Percentiles rank a stretch among this genome's conserved stretches.
Conservation (phyloP, 2,797 vertebrate genomes). For the Clarias pachynema region DNA sequence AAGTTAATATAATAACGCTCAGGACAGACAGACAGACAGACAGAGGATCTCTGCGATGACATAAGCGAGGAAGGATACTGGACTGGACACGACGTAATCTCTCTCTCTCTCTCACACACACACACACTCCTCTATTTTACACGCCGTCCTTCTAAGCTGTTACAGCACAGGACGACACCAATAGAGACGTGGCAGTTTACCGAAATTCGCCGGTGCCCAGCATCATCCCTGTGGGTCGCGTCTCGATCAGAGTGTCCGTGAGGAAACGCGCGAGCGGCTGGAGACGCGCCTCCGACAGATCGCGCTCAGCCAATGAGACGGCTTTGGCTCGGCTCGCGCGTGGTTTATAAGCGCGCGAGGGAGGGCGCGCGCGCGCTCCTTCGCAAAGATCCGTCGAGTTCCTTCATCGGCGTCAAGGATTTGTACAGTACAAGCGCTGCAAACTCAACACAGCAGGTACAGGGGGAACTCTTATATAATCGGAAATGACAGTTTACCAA, state of each 20-base stretch:
- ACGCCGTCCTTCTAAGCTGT: background rate
- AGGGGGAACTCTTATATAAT: background rate
- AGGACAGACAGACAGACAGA: background rate
- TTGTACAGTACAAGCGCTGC: background rate
- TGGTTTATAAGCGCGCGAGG: constrained; percentile 59
- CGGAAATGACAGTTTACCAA: background rate
- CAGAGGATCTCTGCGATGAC: constrained; percentile 23
- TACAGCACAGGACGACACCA: constrained; percentile 52
- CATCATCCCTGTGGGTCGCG: constrained; percentile 65
- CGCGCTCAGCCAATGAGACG: constrained; percentile 72
- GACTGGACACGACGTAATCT: background rate
- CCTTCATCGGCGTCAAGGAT: constrained; percentile 73
- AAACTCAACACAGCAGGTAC: background rate
- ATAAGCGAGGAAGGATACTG: constrained; percentile 40
- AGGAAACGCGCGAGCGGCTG: constrained; percentile 48
- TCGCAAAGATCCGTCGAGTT: constrained; percentile 68
- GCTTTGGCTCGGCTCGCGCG: constrained; percentile 52
- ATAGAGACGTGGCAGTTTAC: constrained; percentile 51
- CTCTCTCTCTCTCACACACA: background rate
- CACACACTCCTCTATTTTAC: background rate
- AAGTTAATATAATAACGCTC: constrained; percentile 45
- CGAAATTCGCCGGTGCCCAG: constrained; percentile 71
- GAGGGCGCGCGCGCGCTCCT: too few species aligned
- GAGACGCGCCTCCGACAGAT: constrained; percentile 64
- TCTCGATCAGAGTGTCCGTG: constrained; percentile 60